Evolutionary conservation across 2,797 vertebrate genomes (phyloP).

Genomic region (Acanthurus leucopareius): DNA sequence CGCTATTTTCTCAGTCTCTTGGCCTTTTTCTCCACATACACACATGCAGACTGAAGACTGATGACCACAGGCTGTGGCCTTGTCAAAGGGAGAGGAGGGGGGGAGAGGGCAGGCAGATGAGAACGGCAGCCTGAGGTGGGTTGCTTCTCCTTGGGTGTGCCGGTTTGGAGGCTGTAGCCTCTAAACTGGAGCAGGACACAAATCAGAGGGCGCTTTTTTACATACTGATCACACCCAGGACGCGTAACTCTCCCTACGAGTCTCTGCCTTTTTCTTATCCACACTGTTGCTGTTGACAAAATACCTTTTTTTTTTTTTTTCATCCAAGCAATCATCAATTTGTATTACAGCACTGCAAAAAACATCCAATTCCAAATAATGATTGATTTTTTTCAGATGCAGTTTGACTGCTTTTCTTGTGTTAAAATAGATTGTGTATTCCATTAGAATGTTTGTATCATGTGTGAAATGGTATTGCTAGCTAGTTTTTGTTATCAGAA

Average conservation of each 20-base stretch:
- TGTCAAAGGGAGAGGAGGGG: conserved; percentile 45
- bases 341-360: conserved; percentile 1
- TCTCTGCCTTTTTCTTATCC: conserved; percentile 5
- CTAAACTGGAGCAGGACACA: conserved; percentile 57
- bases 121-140: conserved; percentile 62
- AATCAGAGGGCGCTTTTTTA: conserved; percentile 50
- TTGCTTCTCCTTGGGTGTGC: conserved; percentile 66
- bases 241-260: background rate
- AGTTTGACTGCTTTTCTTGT: background rate
- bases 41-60: conserved; percentile 39
- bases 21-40: conserved; percentile 11
- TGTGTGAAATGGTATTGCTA: background rate
- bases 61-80: conserved; percentile 57
- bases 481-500: background rate
- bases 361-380: conserved; percentile 10
- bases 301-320: background rate
- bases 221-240: conserved; percentile 40
- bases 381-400: conserved; percentile 8
- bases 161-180: conserved; percentile 60
- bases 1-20: conserved; percentile 19
- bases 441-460: background rate
- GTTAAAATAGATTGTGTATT: background rate
- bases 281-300: background rate
- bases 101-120: conserved; percentile 63
- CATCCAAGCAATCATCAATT: conserved; percentile 15